Base-by-base conservation (phyloP, 2,888 invertebrate genomes). In the Fragum whitleyi region DNA sequence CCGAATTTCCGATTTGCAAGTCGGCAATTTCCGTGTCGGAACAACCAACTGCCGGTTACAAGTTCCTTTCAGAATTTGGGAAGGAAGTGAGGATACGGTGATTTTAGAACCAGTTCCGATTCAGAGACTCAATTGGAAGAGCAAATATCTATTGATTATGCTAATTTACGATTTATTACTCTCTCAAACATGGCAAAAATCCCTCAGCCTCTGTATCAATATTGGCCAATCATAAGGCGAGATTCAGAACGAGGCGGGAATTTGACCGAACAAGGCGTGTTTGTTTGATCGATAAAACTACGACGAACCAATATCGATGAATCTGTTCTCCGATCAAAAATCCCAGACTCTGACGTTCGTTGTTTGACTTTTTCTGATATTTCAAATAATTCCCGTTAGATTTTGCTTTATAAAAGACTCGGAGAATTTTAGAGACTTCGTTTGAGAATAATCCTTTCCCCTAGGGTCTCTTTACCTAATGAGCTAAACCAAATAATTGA, bases 31-130 rank as follows among this genome's bases (percentile, higher is more conserved):
- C 89, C 89, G 88, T 74, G 81, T 68, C 90, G 90, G 90, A 90
- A 89, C 88, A 71, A 57, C 65, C 83, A 75, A 85, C 87, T 86
- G 86, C 86, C 89, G 88, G 88, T 89, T 88, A 88, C 89, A 89
- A 87, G 87, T 75, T 81, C 80, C 85, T 84, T 86, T 83, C 85
- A 80, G 86, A 87, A 87, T 87, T 86, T 86, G 87, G 65, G 87
- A 87, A 90, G 90, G 90, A 91, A 90, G 86, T 88, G 67, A 81
- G 86, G 87, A 87, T 88, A 89, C 89, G 86, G 83, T 85, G 88
- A 88, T 90, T 90, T 91, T 90, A 90, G 87, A 88, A 86, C 81
- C 84, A 89, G 91, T 91, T 91, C 91, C 91, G 90, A 86, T 88
- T 78, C 82, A 71, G 78, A 80, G 79, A 84, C 79, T 86, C 87